Base-by-base conservation (phyloP, 2,797 vertebrate genomes). In the Euthynnus affinis region DNA sequence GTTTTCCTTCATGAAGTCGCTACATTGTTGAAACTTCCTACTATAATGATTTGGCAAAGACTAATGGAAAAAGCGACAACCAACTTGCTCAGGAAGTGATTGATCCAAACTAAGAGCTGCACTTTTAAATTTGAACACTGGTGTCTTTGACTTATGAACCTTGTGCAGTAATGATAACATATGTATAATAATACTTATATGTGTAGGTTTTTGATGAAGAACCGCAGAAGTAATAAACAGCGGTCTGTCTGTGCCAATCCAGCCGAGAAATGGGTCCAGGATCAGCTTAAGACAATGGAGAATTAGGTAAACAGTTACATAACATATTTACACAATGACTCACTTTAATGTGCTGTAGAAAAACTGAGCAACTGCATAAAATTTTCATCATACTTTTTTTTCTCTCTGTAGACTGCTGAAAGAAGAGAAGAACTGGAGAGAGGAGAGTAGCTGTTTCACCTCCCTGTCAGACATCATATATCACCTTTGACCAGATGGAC, bases 211-310 rank as follows among this genome's bases (percentile, higher is more conserved):
- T 0, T 0, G 14, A 9, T 84, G 27, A 94, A 61, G 82, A 93
- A n/a, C n/a, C n/a, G n/a, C n/a, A n/a, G n/a, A n/a, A n/a, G n/a
- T n/a, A n/a, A n/a, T n/a, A n/a, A n/a, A n/a, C n/a, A n/a, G n/a
- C n/a, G n/a, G n/a, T n/a, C n/a, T n/a, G n/a, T n/a, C n/a, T 96
- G 95, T 14, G 87, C 88, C 67, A 89, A 96, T 66, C 94, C 94
- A 0, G 0, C 13, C 0, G 1, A 84, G 0, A 0, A 0, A 0
- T 95, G 94, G 94, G 93, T 94, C 10, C 17, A 78, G 60, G 0
- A 2, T 0, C 13, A 87, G 70, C 66, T 89, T 0, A 0, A 0
- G 0, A 0, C 0, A 1, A 1, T 90, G 18, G 0, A 75, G 3
- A 12, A 12, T 25, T 71, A 80, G 77, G 83, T 88, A 72, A 74